phyloP scores from a whole-genome alignment of 1,140 invertebrate genomes.

The Solen grandis region DNA sequence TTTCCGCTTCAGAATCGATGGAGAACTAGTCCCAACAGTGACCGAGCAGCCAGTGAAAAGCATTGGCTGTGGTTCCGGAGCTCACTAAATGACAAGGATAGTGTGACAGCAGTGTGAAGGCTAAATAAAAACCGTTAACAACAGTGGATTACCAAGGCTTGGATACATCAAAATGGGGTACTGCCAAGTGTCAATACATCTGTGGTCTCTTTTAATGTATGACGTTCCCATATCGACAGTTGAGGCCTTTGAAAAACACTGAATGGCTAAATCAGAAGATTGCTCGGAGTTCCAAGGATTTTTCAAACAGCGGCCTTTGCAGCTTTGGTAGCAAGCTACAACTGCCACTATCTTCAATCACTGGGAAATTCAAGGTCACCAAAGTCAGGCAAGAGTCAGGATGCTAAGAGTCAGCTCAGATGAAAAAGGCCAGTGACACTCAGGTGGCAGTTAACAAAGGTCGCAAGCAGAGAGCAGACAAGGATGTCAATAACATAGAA shows the following conservation, averaged over 20 bases:
- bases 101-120: conserved; percentile 6
- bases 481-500: conserved; percentile 9
- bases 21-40: too few species aligned
- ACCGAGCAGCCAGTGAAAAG: too few species aligned
- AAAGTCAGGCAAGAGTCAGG: conserved; percentile 32
- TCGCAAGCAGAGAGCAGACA: conserved; percentile 18
- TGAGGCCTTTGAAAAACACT: conserved; percentile 19
- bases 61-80: conserved; percentile 27
- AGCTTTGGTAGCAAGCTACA: conserved; percentile 30
- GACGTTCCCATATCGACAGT: conserved; percentile 41
- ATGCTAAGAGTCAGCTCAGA: conserved; percentile 40
- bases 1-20: too few species aligned
- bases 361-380: conserved; percentile 44
- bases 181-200: conserved; percentile 41
- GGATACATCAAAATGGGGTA: conserved; percentile 45
- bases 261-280: conserved; percentile 20
- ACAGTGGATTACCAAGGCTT: conserved; percentile 45
- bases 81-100: conserved; percentile 29
- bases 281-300: conserved; percentile 32
- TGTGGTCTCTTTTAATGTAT: too few species aligned
- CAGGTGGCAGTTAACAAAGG: neutral
- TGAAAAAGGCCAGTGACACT: conserved; percentile 31
- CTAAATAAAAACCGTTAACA: conserved; percentile 40
- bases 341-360: conserved; percentile 31
- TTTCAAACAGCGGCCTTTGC: conserved; percentile 35